Percentiles rank a stretch among this genome's conserved stretches.
Conservation (phyloP, 2,888 invertebrate genomes). For the Loripinus fragilis region DNA sequence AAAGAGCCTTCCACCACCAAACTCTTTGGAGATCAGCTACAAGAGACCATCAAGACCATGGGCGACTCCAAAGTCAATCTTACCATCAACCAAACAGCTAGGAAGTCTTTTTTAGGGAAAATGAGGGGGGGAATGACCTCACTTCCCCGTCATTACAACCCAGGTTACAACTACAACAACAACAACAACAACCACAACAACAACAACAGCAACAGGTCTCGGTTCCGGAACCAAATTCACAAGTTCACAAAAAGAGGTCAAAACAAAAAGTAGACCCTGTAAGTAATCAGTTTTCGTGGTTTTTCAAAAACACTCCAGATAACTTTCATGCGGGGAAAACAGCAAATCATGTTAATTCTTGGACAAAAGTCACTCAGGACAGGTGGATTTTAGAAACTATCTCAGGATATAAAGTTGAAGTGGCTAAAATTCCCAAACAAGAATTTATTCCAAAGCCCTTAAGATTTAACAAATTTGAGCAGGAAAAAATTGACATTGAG, state of each 20-base stretch:
- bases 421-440: neutral
- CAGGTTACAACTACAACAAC: neutral
- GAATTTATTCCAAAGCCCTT: neutral
- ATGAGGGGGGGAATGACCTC: neutral
- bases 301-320: constrained; percentile 6
- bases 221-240: neutral
- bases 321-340: constrained; percentile 19
- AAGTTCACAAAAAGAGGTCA: neutral
- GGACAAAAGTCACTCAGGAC: constrained; percentile 14
- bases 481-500: neutral
- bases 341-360: neutral
- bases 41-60: neutral
- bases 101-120: neutral
- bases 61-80: neutral
- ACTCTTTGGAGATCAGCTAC: neutral
- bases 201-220: neutral
- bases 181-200: neutral
- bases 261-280: neutral
- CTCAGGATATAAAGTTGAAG: constrained; percentile 7
- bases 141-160: neutral
- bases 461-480: neutral
- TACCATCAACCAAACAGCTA: neutral
- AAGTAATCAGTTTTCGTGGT: neutral
- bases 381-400: constrained; percentile 17
- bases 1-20: neutral